These are phyloP conservation scores for Spheniscus mendiculus DNA, from an alignment of 2,113 vertebrate species.

Conservation along the genomic window DNA sequence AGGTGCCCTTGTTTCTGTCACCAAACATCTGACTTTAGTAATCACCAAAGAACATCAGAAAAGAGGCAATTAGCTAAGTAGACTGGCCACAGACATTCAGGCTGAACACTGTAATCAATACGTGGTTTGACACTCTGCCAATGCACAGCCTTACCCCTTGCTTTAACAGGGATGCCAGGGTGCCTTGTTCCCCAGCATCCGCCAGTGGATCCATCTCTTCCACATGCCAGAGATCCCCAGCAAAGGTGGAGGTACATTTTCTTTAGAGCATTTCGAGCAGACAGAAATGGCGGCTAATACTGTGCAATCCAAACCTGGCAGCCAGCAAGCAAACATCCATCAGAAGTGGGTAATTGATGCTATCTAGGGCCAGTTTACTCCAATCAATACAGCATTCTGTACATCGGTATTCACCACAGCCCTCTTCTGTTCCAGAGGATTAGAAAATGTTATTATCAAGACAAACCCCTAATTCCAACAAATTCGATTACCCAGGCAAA, in stretches of 20 bases:
- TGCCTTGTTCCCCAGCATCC: background rate
- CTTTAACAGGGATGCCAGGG: accelerated
- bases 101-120: accelerated
- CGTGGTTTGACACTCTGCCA: background rate
- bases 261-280: background rate
- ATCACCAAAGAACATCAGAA: background rate
- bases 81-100: background rate
- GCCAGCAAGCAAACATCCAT: background rate
- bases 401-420: conserved; percentile 11
- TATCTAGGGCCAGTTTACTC: conserved; percentile 30
- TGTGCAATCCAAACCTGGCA: background rate
- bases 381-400: background rate
- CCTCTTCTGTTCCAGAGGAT: background rate
- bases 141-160: accelerated
- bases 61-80: background rate
- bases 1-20: background rate
- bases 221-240: accelerated
- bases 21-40: background rate
- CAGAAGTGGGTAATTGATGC: conserved; percentile 60
- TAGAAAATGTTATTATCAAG: conserved; percentile 45
- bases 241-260: accelerated
- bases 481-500: conserved; percentile 59
- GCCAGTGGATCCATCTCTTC: background rate
- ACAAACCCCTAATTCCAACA: conserved; percentile 63
- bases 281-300: accelerated